phyloP scores from a whole-genome alignment of 2,113 vertebrate species.

The Danionella cerebrum region DNA sequence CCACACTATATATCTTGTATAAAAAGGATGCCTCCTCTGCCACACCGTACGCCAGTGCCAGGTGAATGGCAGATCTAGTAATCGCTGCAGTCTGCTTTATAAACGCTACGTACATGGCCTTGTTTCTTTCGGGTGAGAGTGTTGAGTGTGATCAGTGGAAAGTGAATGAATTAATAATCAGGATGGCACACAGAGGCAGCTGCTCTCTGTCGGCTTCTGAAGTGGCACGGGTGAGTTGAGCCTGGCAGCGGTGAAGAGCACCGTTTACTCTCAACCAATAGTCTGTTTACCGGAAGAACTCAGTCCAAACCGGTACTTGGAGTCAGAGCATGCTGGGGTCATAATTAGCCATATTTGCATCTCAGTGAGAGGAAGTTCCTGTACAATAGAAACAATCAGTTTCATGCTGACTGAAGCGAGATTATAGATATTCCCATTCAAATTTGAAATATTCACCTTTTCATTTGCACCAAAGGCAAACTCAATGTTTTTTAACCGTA shows the following conservation, averaged over 20 bases:
- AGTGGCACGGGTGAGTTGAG: conserved; percentile 29
- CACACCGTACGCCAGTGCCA: no score
- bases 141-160: conserved; percentile 46
- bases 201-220: conserved; percentile 35
- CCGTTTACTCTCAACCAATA: conserved; percentile 28
- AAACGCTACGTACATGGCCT: conserved; percentile 31
- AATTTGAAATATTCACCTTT: no score
- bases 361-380: conserved; percentile 9
- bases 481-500: no score
- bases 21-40: no score
- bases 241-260: conserved; percentile 14
- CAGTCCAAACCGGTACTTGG: conserved; percentile 7
- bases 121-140: conserved; percentile 16
- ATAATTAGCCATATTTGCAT: conserved; percentile 22
- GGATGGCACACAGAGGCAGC: conserved; percentile 22
- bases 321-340: background rate
- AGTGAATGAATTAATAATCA: conserved; percentile 59
- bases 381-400: background rate
- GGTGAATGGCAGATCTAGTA: no score
- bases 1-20: no score
- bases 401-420: conserved; percentile 10
- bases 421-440: no score
- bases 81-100: no score
- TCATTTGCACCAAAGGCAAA: no score
- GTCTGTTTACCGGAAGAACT: conserved; percentile 24